Evolutionary conservation across 1,140 invertebrate genomes (phyloP), one percentile per base, ranked within the genome.

Genomic region (Drosophila simulans): DNA sequence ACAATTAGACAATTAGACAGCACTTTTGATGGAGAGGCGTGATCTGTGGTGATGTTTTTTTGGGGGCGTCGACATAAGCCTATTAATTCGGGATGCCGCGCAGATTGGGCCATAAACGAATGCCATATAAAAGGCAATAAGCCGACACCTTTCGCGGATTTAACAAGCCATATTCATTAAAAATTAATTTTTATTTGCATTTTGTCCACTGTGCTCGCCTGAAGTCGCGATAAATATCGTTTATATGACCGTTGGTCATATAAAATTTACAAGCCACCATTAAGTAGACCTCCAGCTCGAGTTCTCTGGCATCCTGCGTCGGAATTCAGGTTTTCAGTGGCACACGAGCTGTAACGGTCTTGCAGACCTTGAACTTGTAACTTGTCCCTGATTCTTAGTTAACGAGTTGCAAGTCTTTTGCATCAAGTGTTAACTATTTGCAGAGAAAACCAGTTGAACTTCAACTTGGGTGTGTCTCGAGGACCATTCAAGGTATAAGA

Each of bases 1-100:
- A 74, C 79, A 82, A 82, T 82, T 82, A 82, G 70, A 85, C 81
- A 85, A 86, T 83, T 79, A 74, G 69, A 42, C 51, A 73, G 48
- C 57, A 66, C 53, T 68, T 70, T 66, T 72, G 49, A 51, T 49
- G 75, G 40, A 60, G 25, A 58, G 56, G 74, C 75, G 80, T 84
- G 64, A 62, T 57, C 46, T 58, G 31, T 12, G 51, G 20, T 40
- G 43, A 77, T 72, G 76, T 57, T 20, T 49, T 40, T 57, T 48
- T 22, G 40, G 40, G 49, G 52, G 55, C 59, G 63, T 79, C 80
- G 46, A 65, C 58, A 66, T 71, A 81, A 81, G 74, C 82, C 74
- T 86, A 86, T 85, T 81, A 77, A 85, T 78, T 40, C 42, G 45
- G 49, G 37, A 64, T 65, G 66, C 31, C 43, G n/a, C 35, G 20